Base-by-base conservation (phyloP, 1,140 invertebrate genomes). In the Solenopsis fugax region DNA sequence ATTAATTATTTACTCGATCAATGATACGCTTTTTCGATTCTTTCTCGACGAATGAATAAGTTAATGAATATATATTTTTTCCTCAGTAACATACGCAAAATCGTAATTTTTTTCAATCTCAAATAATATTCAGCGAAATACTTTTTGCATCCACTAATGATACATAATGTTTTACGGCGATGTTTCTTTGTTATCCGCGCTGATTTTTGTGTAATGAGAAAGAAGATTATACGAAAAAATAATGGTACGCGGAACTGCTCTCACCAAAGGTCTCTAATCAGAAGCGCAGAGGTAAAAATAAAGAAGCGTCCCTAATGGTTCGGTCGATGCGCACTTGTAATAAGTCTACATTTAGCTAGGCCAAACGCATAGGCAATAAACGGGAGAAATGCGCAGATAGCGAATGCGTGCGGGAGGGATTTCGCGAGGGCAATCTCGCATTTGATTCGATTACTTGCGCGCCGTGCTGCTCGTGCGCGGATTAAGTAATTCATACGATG, bases 401-500 rank as follows among this genome's bases (percentile, higher is more conserved):
- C 37, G 48, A 71, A 64, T 58, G 56, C 89, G 69, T 65, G 80
- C n/a, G 18, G 41, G 50, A 80, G 78, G 60, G 69, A 78, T 90
- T 73, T 72, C 75, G 71, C 67, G 29, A 54, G 58, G 37, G 89
- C 89, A 86, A 90, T 88, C 87, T 88, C 82, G 76, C 86, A 75
- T 90, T 90, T 90, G 88, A 90, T 90, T 90, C 89, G 86, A 90
- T 90, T 90, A 90, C 87, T 56, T 71, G 84, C 69, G 58, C 60
- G 34, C 65, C 29, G 65, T 37, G 56, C 34, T 73, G 34, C 56
- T 54, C 71, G 72, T 71, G 85, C 87, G 48, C 73, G 76, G 87
- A 91, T 91, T 91, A 90, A 87, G 88, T 90, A 90, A 91, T 90
- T 91, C 87, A 88, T 90, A 90, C 71, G 77, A 78, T 72, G 87